Evolutionary conservation across 2,888 invertebrate genomes (phyloP).

Genomic region (Pyralis farinalis): DNA sequence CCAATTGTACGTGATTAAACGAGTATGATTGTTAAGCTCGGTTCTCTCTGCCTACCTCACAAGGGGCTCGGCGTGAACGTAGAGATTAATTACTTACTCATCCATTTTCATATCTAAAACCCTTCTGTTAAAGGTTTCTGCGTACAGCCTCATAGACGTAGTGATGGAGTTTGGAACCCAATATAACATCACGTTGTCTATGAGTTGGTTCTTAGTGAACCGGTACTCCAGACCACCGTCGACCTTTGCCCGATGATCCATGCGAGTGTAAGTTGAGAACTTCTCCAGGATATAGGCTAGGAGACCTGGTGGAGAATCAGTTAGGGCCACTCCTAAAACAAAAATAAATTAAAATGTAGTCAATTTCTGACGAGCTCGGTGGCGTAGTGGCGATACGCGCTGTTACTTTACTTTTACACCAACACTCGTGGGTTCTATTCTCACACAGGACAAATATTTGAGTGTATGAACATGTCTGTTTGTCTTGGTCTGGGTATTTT

Average conservation of each 20-base stretch:
- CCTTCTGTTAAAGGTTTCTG: constrained; percentile 77
- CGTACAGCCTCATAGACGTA: constrained; percentile 87
- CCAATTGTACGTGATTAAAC: too few species aligned
- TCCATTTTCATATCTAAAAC: constrained; percentile 40
- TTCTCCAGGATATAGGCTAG: constrained; percentile 93
- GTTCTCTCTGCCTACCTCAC: too few species aligned
- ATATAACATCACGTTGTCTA: constrained; percentile 93
- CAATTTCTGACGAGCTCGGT: too few species aligned
- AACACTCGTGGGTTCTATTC: too few species aligned
- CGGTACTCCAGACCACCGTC: constrained; percentile 86
- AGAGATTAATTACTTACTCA: constrained; percentile 63
- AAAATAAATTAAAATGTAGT: too few species aligned
- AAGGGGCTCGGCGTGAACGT: too few species aligned
- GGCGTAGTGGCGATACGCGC: too few species aligned
- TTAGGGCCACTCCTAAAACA: constrained; percentile 59
- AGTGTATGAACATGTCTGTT: too few species aligned
- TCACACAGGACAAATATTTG: too few species aligned
- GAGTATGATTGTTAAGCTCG: too few species aligned
- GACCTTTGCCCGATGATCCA: constrained; percentile 50
- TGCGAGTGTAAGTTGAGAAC: constrained; percentile 88
- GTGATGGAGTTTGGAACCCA: constrained; percentile 89
- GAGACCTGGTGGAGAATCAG: constrained; percentile 89
- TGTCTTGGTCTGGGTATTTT: too few species aligned
- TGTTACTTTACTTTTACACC: too few species aligned
- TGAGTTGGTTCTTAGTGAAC: constrained; percentile 85